Evolutionary conservation across 2,113 vertebrate genomes (phyloP).

Genomic region (Rhynchomys soricoides): DNA sequence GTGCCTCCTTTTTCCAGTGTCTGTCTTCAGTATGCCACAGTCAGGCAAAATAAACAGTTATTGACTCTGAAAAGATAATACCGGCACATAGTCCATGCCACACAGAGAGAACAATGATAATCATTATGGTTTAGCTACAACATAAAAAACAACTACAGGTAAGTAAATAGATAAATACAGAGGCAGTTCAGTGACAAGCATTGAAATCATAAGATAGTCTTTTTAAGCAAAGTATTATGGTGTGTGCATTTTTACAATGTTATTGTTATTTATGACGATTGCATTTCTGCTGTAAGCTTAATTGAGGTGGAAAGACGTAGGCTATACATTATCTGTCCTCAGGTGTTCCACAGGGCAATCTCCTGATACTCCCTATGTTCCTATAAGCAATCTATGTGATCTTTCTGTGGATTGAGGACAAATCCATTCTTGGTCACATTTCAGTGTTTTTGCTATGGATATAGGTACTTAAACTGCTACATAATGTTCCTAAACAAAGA

Average conservation of each 20-base stretch:
- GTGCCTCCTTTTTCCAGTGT: neutral
- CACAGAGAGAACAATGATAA: neutral
- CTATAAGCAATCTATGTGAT: neutral
- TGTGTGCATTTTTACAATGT: neutral
- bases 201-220: neutral
- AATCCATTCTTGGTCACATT: neutral
- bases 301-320: neutral
- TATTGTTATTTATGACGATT: neutral
- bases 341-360: neutral
- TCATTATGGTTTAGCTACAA: neutral
- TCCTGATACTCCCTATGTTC: neutral
- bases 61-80: neutral
- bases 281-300: neutral
- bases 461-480: neutral
- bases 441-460: neutral
- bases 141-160: neutral
- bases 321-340: neutral
- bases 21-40: neutral
- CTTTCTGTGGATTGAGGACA: neutral
- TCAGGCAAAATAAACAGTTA: neutral
- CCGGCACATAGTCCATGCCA: neutral
- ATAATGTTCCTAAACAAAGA: neutral
- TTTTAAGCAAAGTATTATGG: neutral
- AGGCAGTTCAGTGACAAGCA: neutral
- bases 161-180: neutral